Base-by-base conservation (phyloP, 2,797 vertebrate genomes). In the Austrolebias charrua region DNA sequence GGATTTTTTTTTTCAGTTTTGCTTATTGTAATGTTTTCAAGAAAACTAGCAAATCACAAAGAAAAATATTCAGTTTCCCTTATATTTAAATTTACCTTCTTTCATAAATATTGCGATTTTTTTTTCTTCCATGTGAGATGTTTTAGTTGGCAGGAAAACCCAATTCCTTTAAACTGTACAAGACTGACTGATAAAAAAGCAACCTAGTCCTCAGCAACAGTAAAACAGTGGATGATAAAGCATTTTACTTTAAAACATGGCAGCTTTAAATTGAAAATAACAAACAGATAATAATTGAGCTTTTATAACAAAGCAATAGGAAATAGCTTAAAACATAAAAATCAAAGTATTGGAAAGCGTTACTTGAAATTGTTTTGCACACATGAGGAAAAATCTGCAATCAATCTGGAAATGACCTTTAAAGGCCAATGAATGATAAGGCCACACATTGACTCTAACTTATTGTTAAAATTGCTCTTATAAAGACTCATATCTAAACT, bases 361-460 rank as follows among this genome's bases (percentile, higher is more conserved):
- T 49, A 15, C 11, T 55, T 66, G 50, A 71, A 52, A 48, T 52
- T 60, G 31, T 69, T 60, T 49, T 54, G 47, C 29, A 56, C 18
- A 69, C 68, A 73, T 62, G 15, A 51, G 52, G 24, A 16, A 45
- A 72, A 80, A 45, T 54, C 53, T 31, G 59, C 55, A 40, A 66
- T 78, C 64, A 56, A 8, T 13, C 53, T 66, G 29, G 38, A 74
- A 46, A n/a, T 49, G 64, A 69, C 73, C 38, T 84, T 81, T 77
- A 73, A 86, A 83, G 78, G 69, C 70, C 46, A 77, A 69, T 33
- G 14, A 65, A 60, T 38, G 6, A 61, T 48, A 55, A 58, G 20
- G 40, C 48, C 55, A n/a, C 42, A 35, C 54, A 43, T 64, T 75
- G 54, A 72, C 68, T 78, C 44, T 66, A 67, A 54, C 31, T 11